Base-by-base conservation (phyloP, 2,888 invertebrate species). In the Cantharis nigra region DNA sequence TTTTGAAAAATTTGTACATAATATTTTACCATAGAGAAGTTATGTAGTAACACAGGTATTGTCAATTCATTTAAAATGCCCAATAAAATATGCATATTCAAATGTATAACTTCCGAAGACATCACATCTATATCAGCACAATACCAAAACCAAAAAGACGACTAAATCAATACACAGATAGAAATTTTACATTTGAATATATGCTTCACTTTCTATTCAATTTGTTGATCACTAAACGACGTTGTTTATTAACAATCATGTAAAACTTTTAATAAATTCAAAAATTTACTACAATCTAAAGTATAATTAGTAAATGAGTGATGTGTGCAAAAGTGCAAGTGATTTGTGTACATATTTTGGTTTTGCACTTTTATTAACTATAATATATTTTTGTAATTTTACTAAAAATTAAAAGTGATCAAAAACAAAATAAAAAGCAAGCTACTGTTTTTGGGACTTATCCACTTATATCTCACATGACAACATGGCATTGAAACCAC, bases 101-200 rank as follows among this genome's bases (percentile, higher is more conserved):
- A 75, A 78, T 75, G 70, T 64, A 63, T 62, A 67, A 74, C 26
- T 75, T 78, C 69, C 63, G 7, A 64, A 72, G 72, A 72, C 69
- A 62, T 75, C 64, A 67, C 74, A 74, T 77, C 23, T 70, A 74
- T 77, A 74, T 74, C 70, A 72, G 69, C 69, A 74, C 63, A 77
- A 69, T 69, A 69, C 49, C 74, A 70, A 74, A 70, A 73, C 65
- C 73, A 76, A 69, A 76, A 76, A 72, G 73, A 74, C 71, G 71
- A 77, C 63, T 67, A 74, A 71, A 74, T 70, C 74, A 71, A 26
- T 63, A 74, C 63, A 71, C 63, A 67, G 28, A 18, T 72, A 76
- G 78, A 80, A 79, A 79, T 79, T 79, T 71, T 70, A 78, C 78
- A 79, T 78, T 80, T 80, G 77, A 79, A 80, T 76, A 78, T 72